These are phyloP conservation scores for Lucinisca nassula DNA, from an alignment of 2,888 invertebrate genomes.

Conservation along the genomic window DNA sequence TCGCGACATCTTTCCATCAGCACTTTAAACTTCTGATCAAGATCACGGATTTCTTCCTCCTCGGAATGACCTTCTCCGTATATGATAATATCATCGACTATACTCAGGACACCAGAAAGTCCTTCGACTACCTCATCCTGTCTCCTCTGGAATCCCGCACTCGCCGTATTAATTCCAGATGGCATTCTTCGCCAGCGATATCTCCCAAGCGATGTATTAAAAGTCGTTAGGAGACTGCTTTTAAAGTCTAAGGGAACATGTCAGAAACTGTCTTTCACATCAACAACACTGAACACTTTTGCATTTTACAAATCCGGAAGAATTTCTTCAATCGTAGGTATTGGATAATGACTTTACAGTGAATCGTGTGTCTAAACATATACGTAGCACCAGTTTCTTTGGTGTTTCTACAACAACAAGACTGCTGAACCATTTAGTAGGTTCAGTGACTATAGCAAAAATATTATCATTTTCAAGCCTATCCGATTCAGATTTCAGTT, in stretches of 20 bases:
- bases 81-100: slow-evolving; percentile 50
- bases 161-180: slow-evolving; percentile 53
- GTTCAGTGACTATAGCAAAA: slow-evolving; percentile 59
- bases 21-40: too few relatives aligned
- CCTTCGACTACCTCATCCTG: slow-evolving; percentile 38
- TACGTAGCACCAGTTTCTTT: slow-evolving; percentile 37
- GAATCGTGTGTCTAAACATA: slow-evolving; percentile 23
- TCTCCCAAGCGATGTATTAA: too few relatives aligned
- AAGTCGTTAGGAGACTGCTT: too few relatives aligned
- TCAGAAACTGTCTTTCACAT: slow-evolving; percentile 3
- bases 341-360: slow-evolving; percentile 30
- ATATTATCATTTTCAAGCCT: slow-evolving; percentile 55
- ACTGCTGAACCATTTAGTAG: slow-evolving; percentile 70
- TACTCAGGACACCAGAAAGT: slow-evolving; percentile 11
- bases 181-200: too few relatives aligned
- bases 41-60: too few relatives aligned
- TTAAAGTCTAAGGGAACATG: too few relatives aligned
- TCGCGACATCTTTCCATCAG: too few relatives aligned
- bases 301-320: neutral
- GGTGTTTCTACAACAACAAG: slow-evolving; percentile 65
- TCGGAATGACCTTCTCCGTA: too few relatives aligned
- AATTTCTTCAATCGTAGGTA: slow-evolving; percentile 18
- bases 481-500: slow-evolving; percentile 59
- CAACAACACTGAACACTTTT: neutral
- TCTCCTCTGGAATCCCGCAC: slow-evolving; percentile 42